Evolutionary conservation across 1,140 invertebrate species (phyloP), one percentile per base, ranked within the genome.

Genomic region (Aricia agestis): DNA sequence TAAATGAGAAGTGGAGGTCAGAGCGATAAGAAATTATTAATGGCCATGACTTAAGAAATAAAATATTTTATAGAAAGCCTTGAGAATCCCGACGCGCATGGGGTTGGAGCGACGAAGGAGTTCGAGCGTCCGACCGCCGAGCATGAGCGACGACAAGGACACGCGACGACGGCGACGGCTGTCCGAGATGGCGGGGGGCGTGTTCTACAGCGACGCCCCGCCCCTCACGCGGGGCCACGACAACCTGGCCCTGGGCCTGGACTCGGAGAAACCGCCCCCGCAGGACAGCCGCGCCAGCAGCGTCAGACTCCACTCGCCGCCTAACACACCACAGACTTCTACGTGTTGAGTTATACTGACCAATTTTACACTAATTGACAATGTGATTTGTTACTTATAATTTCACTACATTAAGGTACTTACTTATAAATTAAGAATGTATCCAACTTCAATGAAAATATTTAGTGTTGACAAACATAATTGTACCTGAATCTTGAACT

Each of bases 161-260:
- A 85, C 85, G 32, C 77, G 87, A 13, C 80, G 89, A 6, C 79
- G 87, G 1, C 83, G 89, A 2, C 81, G 87, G 0, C 78, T 91
- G 6, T 91, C 89, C 9, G 89, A 91, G 70, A 70, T 91, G 66
- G 89, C 89, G 0, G 87, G 89, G 17, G 89, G 89, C 9, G 86
- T 90, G 31, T 91, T 91, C 78, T 90, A 91, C 80, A 91, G 89
- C 73, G 89, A 91, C 66, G 78, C 78, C 4, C 73, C 81, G 1
- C 75, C 76, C 1, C 82, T 85, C 58, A 82, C 80, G 0, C 74
- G 77, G 19, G 85, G 85, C 6, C 83, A 83, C 71, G 86, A 91
- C 70, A 91, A 91, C 75, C 82, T 78, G 6, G 89, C 82, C 0
- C 73, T 84, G 13, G 76, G 81, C 19, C 72, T 89, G 0, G 86